phyloP scores from a whole-genome alignment of 2,888 invertebrate species.

The Pristionchus arcanus region DNA sequence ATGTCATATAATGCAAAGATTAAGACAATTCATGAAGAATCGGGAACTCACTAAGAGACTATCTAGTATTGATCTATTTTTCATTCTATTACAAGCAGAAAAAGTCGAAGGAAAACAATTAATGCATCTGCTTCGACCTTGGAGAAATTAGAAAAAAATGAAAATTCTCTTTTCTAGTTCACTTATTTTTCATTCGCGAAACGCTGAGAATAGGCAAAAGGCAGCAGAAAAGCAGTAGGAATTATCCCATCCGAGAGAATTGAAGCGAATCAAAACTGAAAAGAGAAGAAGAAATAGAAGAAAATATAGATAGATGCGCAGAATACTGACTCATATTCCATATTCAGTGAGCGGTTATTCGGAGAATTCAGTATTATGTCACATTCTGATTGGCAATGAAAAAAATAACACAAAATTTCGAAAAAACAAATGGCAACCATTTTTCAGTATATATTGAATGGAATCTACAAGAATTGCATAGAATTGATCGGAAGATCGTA shows the following conservation, averaged over 20 bases:
- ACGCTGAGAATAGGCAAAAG: neutral
- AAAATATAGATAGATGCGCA: neutral
- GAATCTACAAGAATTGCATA: neutral
- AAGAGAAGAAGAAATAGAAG: neutral
- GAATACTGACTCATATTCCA: constrained; percentile 29
- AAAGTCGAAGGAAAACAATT: too few species aligned
- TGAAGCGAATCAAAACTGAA: constrained; percentile 37
- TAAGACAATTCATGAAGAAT: neutral
- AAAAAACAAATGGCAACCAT: neutral
- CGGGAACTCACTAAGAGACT: too few species aligned
- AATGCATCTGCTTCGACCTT: too few species aligned
- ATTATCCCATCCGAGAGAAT: constrained; percentile 26
- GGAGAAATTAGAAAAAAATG: neutral
- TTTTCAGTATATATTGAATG: neutral
- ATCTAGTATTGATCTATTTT: too few species aligned
- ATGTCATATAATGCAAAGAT: neutral
- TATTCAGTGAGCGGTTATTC: neutral
- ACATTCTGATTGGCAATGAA: neutral
- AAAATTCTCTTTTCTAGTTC: neutral
- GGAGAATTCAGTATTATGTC: neutral
- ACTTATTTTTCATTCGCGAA: neutral
- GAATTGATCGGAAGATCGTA: neutral
- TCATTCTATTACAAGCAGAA: too few species aligned
- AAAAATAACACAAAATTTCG: neutral
- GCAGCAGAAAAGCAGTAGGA: neutral